Base-by-base conservation (phyloP, 1,140 invertebrate species). In the Listronotus bonariensis region DNA sequence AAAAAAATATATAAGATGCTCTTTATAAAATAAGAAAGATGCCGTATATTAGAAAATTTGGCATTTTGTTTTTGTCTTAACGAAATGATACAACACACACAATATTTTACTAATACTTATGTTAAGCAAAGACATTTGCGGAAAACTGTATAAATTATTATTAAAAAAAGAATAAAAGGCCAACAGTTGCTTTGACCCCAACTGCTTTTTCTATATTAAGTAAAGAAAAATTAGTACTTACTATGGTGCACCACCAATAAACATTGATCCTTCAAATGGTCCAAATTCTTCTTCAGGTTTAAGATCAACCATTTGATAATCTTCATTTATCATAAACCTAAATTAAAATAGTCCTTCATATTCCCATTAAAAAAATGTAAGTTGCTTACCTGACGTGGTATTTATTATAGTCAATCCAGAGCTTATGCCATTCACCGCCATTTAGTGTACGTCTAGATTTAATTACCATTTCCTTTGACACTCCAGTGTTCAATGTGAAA, bases 361-460 rank as follows among this genome's bases (percentile, higher is more conserved):
- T 3, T 26, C 20, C 20, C 5, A 1, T 18, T 18, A 31, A 26
- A 31, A 45, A 45, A 45, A 11, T 18, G 14, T 1, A 45, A 18
- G 9, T 1, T 3, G 10, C 12, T 48, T 49, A 61, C 59, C 59
- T 80, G n/a, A 97, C 92, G 77, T 97, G 93, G 78, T 95, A 92
- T 73, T 91, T 88, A 78, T 96, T 95, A 74, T 93, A 94, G 80
- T 94, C 92, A 65, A 94, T 93, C 92, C 92, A 93, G 67, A 96
- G 91, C 80, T 95, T 93, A 75, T 97, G 94, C 95, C 95, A 97
- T 75, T 95, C 92, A 0, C 94, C 94, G 51, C 89, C 89, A 75
- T 95, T 96, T 5, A 97, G 81, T 63, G 89, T 81, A 5, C 20
- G 31, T 66, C 87, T 84, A 12, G 93, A 93, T 74, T 88, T 89